Base-by-base conservation (phyloP, 2,797 vertebrate species). In the Peromyscus attwateri region DNA sequence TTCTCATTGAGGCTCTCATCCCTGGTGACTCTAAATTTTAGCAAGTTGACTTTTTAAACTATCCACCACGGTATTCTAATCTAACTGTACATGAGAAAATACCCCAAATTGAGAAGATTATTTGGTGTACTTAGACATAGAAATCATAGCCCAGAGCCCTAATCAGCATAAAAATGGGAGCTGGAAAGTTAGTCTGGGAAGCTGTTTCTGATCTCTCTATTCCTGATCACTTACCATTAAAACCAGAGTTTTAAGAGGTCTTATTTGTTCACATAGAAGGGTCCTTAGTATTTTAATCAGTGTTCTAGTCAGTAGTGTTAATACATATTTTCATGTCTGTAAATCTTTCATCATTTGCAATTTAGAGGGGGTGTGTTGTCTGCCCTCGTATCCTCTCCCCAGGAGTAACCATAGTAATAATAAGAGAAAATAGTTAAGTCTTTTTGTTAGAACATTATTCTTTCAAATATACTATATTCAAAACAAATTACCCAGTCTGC, bases 381-480 rank as follows among this genome's bases (percentile, higher is more conserved):
- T 87, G 7, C 64, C n/a, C 29, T 87, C 13, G 43, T 49, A 37
- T 68, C 34, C 31, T 79, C 34, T 21, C 43, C 82, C 70, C 64
- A 85, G n/a, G 19, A 87, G 37, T 34, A 89, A 46, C 46, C 55
- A 46, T 89, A 57, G n/a, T 87, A 70, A 57, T 49, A 55, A 71
- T n/a, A 87, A 71, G 34, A 49, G 64, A 55, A 92, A 82, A 64
- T 29, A 12, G 14, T 64, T 83, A 40, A 52, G 29, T 85, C 37
- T 73, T 93, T 60, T 87, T n/a, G 40, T 91, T 57, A 93, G 66
- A 92, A 57, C 34, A 68, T 89, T 81, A 37, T 77, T 89, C 52
- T 85, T 93, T 62, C 34, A 19, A 49, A 14, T 93, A 77, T 2
- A 73, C 1, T 57, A 31, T 34, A 57, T 87, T 68, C 46, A 46